A percentile compares a stretch with the other conserved stretches of the same genome.
phyloP scores from a whole-genome alignment of 2,797 vertebrate species.

The Pangasius mekongensis region DNA sequence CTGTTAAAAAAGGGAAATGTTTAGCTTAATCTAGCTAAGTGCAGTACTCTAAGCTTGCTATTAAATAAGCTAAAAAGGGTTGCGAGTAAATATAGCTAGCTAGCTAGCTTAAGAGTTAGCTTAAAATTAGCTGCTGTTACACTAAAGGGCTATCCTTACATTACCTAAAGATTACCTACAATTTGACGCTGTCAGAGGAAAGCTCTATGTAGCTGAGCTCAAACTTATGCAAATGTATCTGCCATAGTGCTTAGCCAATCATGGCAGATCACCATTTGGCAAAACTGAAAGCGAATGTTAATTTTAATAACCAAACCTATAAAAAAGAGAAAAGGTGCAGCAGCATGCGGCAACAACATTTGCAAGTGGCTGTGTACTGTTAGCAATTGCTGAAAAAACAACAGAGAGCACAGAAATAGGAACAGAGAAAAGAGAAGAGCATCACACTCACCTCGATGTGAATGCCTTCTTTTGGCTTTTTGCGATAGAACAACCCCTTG shows the following conservation, averaged over 20 bases:
- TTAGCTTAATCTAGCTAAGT: not conserved
- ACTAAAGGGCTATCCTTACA: not conserved
- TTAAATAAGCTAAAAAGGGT: not conserved
- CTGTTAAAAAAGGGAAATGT: not conserved
- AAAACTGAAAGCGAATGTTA: not conserved
- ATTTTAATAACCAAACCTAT: not conserved
- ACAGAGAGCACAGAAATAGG: not conserved
- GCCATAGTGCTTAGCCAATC: not conserved
- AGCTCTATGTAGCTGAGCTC: not conserved
- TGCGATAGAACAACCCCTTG: conserved; percentile 93
- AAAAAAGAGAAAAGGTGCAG: not conserved
- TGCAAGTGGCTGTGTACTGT: not conserved
- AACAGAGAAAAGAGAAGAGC: not conserved
- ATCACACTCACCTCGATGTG: conserved; percentile 82
- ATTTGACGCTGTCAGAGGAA: not conserved
- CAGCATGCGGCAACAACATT: not conserved
- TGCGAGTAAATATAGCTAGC: not conserved
- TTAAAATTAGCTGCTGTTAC: not conserved
- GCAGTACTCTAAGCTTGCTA: not conserved
- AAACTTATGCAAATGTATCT: not conserved
- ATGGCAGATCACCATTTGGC: not conserved
- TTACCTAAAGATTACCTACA: no score
- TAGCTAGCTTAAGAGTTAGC: not conserved
- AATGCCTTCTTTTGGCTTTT: conserved; percentile 83
- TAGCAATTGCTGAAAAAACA: not conserved